Base-by-base conservation (phyloP, 1,140 invertebrate genomes). In the Panagrolaimus sp. region DNA sequence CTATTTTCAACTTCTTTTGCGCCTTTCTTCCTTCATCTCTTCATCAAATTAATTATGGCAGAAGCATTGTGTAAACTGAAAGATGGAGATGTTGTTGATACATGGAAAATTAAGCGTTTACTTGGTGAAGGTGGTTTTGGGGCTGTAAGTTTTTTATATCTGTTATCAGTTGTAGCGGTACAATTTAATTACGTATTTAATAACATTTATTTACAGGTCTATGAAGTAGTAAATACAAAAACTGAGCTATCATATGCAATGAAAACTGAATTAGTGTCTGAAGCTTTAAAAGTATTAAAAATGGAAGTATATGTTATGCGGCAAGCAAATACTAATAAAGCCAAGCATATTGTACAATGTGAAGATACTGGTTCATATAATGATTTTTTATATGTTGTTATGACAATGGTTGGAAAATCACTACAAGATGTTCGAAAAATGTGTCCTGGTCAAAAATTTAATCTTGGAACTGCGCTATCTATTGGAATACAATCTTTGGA, bases 401-500 rank as follows among this genome's bases (percentile, higher is more conserved):
- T 77, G 75, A 77, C 74, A 13, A 64, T 77, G 45, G 69, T 77
- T 44, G 75, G 74, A 11, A 71, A 76, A 46, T 65, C 57, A 42
- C 65, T 76, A 20, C 70, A 76, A 16, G 74, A 76, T 53, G 66
- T 76, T 13, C 67, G 74, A 42, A 61, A 46, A 25, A 47, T 25
- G 20, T 51, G 65, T 38, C 68, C 73, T 7, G 53, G 77, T 5
- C 66, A 68, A 14, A 77, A 73, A 46, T 77, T 72, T 68, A 70
- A 64, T 14, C 78, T 77, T 64, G 75, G 75, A 65, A 77, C 75
- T n/a, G 71, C 75, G 3, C 61, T 77, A 13, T 65, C 65, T 11
- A 68, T 77, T 9, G 74, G 71, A 31, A 67, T 68, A 25, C 75
- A 77, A 63, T 77, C 74, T 65, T 65, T 77, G 51, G 75, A 72